Evolutionary conservation across 2,888 invertebrate species (phyloP), one percentile per base, ranked within the genome.

Genomic region (Chorisops tibialis): DNA sequence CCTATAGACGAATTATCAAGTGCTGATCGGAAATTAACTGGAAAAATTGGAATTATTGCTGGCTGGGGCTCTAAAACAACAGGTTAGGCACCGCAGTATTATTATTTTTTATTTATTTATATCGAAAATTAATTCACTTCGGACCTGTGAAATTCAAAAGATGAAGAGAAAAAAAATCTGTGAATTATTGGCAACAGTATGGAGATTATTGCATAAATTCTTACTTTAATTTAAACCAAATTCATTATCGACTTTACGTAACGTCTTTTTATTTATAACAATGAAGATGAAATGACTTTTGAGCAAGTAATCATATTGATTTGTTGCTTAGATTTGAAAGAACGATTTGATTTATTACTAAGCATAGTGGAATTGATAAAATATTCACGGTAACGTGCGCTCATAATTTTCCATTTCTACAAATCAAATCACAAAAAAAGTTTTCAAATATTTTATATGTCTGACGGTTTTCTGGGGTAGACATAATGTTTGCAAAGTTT

Each of bases 31-130:
- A 72, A 77, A 50, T 79, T 82, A 49, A 77, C 78, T 7, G 80
- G 80, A 4, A 75, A 75, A 67, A 78, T 80, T 68, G 82, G 83
- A 67, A 80, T 83, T 52, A 87, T 87, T 1, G 86, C 88, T 4
- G 91, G 90, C 1, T 91, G 90, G 89, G 90, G 90, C 24, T 81
- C 83, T 68, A 87, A 85, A 41, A 84, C 86, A 74, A 75, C 74
- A 59, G 82, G 85, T 81, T n/a, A 76, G 79, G 66, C 66, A 49
- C 18, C 30, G 41, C 6, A 7, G 2, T 6, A 14, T 1, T 41
- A n/a, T n/a, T n/a, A n/a, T n/a, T n/a, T n/a, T n/a, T n/a, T n/a
- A n/a, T n/a, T n/a, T n/a, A n/a, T n/a, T n/a, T n/a, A n/a, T n/a
- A n/a, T 41, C 12, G 30, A 54, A 54, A 43, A 43, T 11, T 1